Base-by-base conservation (phyloP, 23 tunicate species). In the Phallusia fumigata region DNA sequence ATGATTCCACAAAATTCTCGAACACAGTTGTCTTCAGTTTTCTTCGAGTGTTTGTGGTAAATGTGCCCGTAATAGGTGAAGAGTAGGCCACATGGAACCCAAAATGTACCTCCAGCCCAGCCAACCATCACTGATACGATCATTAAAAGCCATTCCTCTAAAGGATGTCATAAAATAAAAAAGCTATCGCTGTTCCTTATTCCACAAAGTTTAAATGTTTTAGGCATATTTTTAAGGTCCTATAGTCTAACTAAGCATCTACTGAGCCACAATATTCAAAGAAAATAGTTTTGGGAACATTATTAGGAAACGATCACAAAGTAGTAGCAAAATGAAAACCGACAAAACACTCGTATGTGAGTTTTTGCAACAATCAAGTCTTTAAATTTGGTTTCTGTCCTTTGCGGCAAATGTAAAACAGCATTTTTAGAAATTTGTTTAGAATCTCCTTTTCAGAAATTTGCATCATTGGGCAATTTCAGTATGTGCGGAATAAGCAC, bases 1-100 rank as follows among this genome's bases (percentile, higher is more conserved):
- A 74, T 52, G 33, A 83, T 73, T 45, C 86, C 86, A 49, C 86
- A 73, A 30, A 83, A 83, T 34, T 74, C 86, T 65, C 74, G 74
- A 34, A 83, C 51, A 40, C 86, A 83, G 2, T 0, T 21, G 12
- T 45, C 26, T 30, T 73, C 40, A 18, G 79, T 30, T 45, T 73
- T 74, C 2, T 28, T 31, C 12, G 86, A 73, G 75, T 26, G 32
- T 0, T 18, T 21, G 31, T 74, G 69, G 36, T 83, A 83, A 44
- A 69, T 73, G 12, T 83, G 69, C 40, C 79, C 86, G 50, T 47
- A 83, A 32, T 40, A 83, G 31, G 50, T 30, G 50, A 73, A 52
- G 22, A 33, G 31, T 0, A 83, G 74, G 2, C 79, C 86, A 31
- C 36, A 18, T 24, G 86, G 65, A 49, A 74, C 28, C 86, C 86